Evolutionary conservation across 2,888 invertebrate species (phyloP).

Genomic region (Thera obeliscata): DNA sequence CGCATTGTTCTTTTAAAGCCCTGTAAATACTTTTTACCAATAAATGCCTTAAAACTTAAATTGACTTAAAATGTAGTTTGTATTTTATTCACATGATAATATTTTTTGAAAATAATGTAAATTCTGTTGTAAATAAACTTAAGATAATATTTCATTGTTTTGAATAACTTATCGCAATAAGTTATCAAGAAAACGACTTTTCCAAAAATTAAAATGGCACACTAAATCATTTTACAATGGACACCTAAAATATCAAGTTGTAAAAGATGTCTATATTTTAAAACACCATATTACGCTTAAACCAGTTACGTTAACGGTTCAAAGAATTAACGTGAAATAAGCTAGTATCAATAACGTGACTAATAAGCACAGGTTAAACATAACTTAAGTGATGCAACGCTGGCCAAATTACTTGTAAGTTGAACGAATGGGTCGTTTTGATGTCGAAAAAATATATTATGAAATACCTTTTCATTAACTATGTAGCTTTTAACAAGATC

Average conservation of each 20-base stretch:
- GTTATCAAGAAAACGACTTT: too few species aligned
- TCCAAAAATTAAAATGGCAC: not conserved
- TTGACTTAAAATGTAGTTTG: too few species aligned
- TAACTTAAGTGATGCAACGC: constrained; percentile 36
- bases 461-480: constrained; percentile 24
- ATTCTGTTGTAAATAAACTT: too few species aligned
- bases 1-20: too few species aligned
- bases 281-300: constrained; percentile 21
- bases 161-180: too few species aligned
- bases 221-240: constrained; percentile 4
- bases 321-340: constrained; percentile 40
- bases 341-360: constrained; percentile 39
- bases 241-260: constrained; percentile 1
- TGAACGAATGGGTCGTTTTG: constrained; percentile 14
- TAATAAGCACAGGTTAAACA: constrained; percentile 40
- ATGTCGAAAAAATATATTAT: constrained; percentile 27
- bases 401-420: constrained; percentile 32
- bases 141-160: too few species aligned
- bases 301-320: constrained; percentile 42
- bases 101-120: too few species aligned
- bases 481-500: constrained; percentile 13
- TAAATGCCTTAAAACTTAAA: too few species aligned
- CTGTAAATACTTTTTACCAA: too few species aligned
- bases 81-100: too few species aligned
- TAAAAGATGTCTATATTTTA: constrained; percentile 6